Evolutionary conservation across 2,888 invertebrate species (phyloP).

Genomic region (Dasysyrphus tricinctus): DNA sequence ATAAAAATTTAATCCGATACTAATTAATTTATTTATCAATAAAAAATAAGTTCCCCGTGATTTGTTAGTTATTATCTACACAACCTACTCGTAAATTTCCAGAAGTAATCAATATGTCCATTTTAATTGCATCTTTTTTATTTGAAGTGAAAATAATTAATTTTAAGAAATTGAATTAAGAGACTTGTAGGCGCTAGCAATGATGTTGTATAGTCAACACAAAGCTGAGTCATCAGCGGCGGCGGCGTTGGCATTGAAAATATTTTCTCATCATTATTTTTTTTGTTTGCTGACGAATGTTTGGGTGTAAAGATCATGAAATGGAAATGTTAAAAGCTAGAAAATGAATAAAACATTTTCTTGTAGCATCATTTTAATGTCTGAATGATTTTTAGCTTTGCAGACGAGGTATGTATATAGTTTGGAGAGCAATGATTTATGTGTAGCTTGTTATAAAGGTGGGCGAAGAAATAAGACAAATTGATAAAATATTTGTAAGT

Average conservation of each 20-base stretch:
- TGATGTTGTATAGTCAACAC: background rate
- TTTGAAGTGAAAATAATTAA: background rate
- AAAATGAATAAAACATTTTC: conserved; percentile 13
- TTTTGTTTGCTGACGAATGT: background rate
- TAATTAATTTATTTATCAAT: background rate
- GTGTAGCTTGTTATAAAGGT: background rate
- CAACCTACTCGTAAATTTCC: background rate
- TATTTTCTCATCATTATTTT: conserved; percentile 1
- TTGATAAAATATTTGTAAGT: background rate
- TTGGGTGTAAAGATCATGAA: conserved; percentile 3
- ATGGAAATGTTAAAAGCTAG: conserved; percentile 9
- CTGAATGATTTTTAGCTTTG: no score
- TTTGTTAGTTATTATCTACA: background rate
- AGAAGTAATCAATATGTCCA: background rate
- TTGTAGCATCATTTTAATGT: background rate
- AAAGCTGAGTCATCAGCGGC: background rate
- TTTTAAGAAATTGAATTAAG: background rate
- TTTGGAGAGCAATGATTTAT: background rate
- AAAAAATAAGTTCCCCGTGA: background rate
- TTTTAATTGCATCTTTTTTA: background rate
- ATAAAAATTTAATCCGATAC: background rate
- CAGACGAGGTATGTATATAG: background rate
- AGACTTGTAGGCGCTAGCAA: conserved; percentile 1
- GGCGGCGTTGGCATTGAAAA: background rate
- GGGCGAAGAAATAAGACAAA: background rate